Percentiles rank a stretch among this genome's conserved stretches.
Evolutionary conservation across 2,797 vertebrate species (phyloP).

Genomic region (Phaenicophaeus curvirostris): DNA sequence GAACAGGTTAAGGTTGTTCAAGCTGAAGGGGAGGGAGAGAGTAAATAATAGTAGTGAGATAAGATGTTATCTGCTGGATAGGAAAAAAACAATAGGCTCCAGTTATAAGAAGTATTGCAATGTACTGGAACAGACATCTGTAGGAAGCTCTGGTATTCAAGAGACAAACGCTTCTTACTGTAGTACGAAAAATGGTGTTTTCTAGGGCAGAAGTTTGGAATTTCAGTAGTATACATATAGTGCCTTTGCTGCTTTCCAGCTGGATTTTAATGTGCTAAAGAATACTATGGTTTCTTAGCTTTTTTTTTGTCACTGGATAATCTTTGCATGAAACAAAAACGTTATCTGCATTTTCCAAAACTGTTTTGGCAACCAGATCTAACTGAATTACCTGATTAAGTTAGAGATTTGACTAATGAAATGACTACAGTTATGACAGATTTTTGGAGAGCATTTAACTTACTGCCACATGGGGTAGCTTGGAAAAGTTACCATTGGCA

Average conservation of each 20-base stretch:
- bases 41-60: not conserved
- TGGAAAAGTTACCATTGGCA: not conserved
- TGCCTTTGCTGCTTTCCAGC: not conserved
- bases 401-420: not conserved
- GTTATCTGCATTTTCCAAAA: not conserved
- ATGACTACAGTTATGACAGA: not conserved
- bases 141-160: not conserved
- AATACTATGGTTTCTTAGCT: not conserved
- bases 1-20: not conserved
- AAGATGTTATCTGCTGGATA: not conserved
- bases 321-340: not conserved
- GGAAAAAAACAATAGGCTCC: not conserved
- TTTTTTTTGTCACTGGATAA: not conserved
- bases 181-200: not conserved
- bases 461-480: not conserved
- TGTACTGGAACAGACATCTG: not conserved
- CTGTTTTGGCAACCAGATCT: not conserved
- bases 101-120: not conserved
- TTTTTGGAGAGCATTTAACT: not conserved
- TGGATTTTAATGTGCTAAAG: not conserved
- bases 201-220: not conserved
- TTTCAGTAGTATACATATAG: not conserved
- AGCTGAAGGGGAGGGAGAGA: not conserved
- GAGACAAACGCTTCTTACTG: accelerated
- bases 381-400: not conserved